phyloP scores from a whole-genome alignment of 1,140 invertebrate species.

The Gryon sp. region DNA sequence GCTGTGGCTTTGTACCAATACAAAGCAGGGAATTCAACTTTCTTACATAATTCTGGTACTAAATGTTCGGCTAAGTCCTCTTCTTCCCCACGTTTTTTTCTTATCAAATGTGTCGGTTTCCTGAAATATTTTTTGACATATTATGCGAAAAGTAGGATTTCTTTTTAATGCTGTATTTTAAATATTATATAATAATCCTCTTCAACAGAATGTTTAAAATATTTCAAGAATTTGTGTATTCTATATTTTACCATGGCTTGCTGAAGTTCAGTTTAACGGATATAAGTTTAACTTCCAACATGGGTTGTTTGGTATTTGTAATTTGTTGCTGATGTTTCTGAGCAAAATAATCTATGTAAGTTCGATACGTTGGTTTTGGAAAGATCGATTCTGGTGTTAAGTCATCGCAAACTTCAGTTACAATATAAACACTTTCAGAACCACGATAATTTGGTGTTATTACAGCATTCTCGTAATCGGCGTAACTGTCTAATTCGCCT shows the following conservation, averaged over 20 bases:
- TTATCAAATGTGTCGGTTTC: neutral
- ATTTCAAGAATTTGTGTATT: no score
- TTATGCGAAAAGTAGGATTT: no score
- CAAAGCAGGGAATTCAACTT: conserved; percentile 90
- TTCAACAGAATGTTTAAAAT: no score
- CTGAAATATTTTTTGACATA: no score
- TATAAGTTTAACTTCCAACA: conserved; percentile 94
- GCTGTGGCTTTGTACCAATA: conserved; percentile 95
- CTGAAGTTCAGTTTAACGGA: conserved; percentile 88
- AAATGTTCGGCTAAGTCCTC: conserved; percentile 88
- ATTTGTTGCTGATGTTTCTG: conserved; percentile 88
- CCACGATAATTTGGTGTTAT: conserved; percentile 71
- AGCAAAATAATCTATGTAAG: conserved; percentile 90
- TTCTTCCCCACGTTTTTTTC: conserved; percentile 53
- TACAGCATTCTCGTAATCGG: conserved; percentile 69
- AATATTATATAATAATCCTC: no score
- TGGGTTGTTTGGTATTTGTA: conserved; percentile 86
- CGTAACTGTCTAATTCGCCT: conserved; percentile 28
- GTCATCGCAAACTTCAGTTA: conserved; percentile 89
- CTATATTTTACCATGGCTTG: conserved; percentile 83
- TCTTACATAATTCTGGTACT: conserved; percentile 94
- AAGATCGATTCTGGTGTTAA: conserved; percentile 90
- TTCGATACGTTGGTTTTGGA: conserved; percentile 86
- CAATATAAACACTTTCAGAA: conserved; percentile 83
- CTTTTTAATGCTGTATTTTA: no score